Conservation (phyloP, 2,113 vertebrate genomes). For the Pygoscelis adeliae region DNA sequence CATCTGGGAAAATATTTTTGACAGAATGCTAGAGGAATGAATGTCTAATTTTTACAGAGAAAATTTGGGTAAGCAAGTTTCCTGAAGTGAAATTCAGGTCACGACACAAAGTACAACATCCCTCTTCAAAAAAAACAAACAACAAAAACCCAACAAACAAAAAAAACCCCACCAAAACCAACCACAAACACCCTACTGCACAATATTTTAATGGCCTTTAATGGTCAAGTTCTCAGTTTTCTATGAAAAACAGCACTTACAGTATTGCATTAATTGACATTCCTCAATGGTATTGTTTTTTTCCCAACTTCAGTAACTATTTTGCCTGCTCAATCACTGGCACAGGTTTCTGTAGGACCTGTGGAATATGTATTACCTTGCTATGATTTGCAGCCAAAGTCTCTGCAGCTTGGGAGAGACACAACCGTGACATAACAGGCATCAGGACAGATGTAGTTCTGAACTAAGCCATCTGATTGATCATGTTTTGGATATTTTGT, state of each 20-base stretch:
- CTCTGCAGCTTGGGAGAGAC: not conserved
- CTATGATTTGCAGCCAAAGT: not conserved
- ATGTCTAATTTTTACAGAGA: not conserved
- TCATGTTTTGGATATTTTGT: not conserved
- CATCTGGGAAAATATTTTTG: not conserved
- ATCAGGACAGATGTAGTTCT: not conserved
- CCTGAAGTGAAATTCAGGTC: not conserved
- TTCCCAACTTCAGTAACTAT: not conserved
- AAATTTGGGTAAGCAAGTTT: not conserved
- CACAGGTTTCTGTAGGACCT: not conserved
- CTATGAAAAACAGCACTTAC: not conserved
- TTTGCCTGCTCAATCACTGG: not conserved
- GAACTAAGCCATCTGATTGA: not conserved
- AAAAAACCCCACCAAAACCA: no score
- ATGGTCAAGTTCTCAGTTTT: not conserved
- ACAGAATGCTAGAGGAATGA: not conserved
- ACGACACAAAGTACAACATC: not conserved
- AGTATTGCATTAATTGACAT: not conserved
- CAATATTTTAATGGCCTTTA: not conserved
- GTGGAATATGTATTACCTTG: not conserved
- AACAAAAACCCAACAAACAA: no score
- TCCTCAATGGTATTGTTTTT: not conserved
- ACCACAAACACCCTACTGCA: no score
- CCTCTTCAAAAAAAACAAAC: not conserved
- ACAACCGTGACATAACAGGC: fast-evolving